Evolutionary conservation across 2,797 vertebrate species (phyloP).

Genomic region (Pangasius mekongensis): DNA sequence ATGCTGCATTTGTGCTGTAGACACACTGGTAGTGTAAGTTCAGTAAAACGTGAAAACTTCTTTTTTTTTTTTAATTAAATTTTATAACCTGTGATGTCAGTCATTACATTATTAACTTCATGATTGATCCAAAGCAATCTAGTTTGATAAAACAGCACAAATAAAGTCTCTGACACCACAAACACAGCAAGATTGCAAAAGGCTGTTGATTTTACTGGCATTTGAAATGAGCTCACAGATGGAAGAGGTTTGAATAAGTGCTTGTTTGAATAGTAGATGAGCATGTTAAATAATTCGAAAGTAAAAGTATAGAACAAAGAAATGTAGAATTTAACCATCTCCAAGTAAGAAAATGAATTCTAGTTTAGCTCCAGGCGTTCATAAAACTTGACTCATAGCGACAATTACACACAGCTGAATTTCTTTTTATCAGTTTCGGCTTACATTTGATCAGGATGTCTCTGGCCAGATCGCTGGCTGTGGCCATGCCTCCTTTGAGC

Average conservation of each 20-base stretch:
- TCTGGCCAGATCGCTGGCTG: constrained; percentile 78
- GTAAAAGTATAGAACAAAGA: background rate
- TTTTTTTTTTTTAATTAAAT: background rate
- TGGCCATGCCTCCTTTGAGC: constrained; percentile 79
- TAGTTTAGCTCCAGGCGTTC: background rate
- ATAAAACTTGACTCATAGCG: background rate
- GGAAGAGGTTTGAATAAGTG: background rate
- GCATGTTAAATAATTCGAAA: background rate
- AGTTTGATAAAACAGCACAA: background rate
- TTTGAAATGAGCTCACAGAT: background rate
- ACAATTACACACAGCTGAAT: background rate
- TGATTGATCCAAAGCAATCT: background rate
- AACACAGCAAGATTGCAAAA: background rate
- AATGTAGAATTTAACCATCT: background rate
- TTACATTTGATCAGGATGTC: constrained; percentile 90
- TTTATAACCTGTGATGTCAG: background rate
- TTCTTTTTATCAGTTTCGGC: constrained; percentile 49
- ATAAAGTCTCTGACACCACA: background rate
- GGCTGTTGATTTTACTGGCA: background rate
- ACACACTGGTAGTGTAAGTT: background rate
- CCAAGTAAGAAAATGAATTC: background rate
- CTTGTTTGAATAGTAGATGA: no score
- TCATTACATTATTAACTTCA: no score
- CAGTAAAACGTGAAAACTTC: background rate
- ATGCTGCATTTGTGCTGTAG: background rate